Evolutionary conservation across 2,113 vertebrate genomes (phyloP), one percentile per base, ranked within the genome.

Genomic region (Dicaeum eximium): DNA sequence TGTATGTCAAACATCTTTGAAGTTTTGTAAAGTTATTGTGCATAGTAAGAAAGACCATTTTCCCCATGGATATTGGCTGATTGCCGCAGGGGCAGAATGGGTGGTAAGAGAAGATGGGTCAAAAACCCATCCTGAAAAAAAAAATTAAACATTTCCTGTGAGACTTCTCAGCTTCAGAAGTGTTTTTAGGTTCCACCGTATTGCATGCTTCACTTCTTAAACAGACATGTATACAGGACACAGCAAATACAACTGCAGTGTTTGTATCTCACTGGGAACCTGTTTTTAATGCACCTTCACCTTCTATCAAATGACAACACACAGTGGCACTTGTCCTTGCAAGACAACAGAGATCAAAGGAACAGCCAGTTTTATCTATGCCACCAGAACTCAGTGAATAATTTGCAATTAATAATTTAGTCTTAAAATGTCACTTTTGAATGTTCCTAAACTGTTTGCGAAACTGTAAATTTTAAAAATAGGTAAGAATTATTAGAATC

Each of bases 1-100:
- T 89, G 30, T 67, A 42, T 72, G 51, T 91, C 88, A 93, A 91
- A 83, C 10, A 42, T 45, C 62, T 94, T 94, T 95, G 64, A 90
- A 88, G 47, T 83, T 93, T 85, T 66, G 37, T 78, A 44, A 82
- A 87, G 71, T 91, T 95, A 87, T 93, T 86, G 62, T 77, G 15
- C 77, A 44, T 31, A 61, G 47, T 50, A 82, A 85, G 70, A 79
- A 93, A 88, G 79, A 72, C 3, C 4, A 62, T 67, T 94, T 95
- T 64, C 33, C 70, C 56, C 35, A 58, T 21, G 31, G 71, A 61
- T 79, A 57, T 69, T 78, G 93, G 48, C 35, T 86, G 33, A 37
- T 65, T 83, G 86, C 61, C 61, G 37, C 48, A 83, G 42, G 33
- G 64, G 27, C 44, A 81, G 53, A 92, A 84, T 48, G 53, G 40